phyloP scores from a whole-genome alignment of 2,888 invertebrate species.

The Eupithecia subumbrata region DNA sequence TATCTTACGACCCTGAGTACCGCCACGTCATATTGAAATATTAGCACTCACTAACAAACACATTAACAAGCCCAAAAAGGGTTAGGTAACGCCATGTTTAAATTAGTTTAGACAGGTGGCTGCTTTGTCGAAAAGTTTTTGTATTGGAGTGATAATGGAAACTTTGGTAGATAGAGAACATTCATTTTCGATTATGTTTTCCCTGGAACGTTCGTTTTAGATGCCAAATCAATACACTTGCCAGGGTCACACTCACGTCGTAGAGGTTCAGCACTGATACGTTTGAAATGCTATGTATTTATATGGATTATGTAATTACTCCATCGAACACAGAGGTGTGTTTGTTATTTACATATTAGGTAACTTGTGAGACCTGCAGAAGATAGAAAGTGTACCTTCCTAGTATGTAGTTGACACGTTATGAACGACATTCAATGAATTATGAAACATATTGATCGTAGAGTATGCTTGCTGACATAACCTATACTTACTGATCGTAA shows the following conservation, averaged over 20 bases:
- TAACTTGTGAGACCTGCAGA: background rate
- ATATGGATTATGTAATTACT: background rate
- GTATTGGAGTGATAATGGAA: background rate
- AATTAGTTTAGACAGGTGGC: slow-evolving; percentile 32
- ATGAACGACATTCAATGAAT: background rate
- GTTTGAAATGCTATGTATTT: too few relatives aligned
- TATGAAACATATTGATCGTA: background rate
- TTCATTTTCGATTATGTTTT: background rate
- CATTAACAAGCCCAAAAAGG: slow-evolving; percentile 31
- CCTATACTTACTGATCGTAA: background rate
- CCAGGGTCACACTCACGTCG: background rate
- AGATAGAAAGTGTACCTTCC: background rate
- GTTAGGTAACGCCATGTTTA: slow-evolving; percentile 31
- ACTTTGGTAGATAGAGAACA: background rate
- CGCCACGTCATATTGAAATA: slow-evolving; percentile 44
- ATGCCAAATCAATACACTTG: background rate
- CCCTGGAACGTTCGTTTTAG: background rate
- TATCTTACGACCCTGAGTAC: slow-evolving; percentile 32
- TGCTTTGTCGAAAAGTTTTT: slow-evolving; percentile 11
- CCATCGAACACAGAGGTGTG: background rate
- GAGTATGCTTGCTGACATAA: background rate
- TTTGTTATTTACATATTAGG: too few relatives aligned
- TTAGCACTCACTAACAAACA: slow-evolving; percentile 37
- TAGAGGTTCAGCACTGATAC: too few relatives aligned
- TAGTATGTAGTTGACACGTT: background rate